A percentile compares a stretch with the other conserved stretches of the same genome.
Evolutionary conservation across 35 echinoderm and acorn worm genomes (phyloP).

Genomic region (Stichopus chloronotus): DNA sequence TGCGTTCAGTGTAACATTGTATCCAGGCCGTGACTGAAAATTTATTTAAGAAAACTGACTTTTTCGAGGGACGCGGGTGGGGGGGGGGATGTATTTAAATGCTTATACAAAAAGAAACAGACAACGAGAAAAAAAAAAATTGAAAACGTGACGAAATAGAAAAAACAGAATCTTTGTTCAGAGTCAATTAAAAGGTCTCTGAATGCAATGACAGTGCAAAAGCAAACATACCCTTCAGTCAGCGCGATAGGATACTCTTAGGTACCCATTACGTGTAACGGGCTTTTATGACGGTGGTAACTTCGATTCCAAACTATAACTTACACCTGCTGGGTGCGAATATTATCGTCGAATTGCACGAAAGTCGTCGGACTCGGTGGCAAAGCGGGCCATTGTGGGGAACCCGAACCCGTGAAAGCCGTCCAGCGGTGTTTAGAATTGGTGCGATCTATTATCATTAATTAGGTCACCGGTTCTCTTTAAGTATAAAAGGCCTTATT

Average conservation of each 20-base stretch:
- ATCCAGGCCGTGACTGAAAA: too few species aligned
- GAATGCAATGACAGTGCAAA: neutral
- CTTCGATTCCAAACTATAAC: neutral
- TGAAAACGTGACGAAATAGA: neutral
- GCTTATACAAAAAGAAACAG: too few species aligned
- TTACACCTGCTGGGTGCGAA: neutral
- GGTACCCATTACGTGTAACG: too few species aligned
- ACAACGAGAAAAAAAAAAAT: neutral
- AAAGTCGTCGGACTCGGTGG: neutral
- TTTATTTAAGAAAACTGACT: too few species aligned
- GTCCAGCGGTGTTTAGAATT: neutral
- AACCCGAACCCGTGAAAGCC: slow-evolving; percentile 17
- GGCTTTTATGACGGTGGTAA: too few species aligned
- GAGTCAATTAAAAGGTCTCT: neutral
- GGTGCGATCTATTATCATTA: slow-evolving; percentile 34
- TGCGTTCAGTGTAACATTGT: too few species aligned
- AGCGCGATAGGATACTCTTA: too few species aligned
- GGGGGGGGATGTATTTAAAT: too few species aligned
- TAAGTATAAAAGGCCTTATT: neutral
- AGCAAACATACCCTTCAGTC: too few species aligned
- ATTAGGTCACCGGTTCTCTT: slow-evolving; percentile 30
- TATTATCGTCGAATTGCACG: neutral
- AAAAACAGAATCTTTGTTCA: neutral
- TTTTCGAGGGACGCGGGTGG: too few species aligned
- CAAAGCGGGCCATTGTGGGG: slow-evolving; percentile 1